Percentiles rank a stretch among this genome's conserved stretches.
phyloP scores from a whole-genome alignment of 2,888 invertebrate genomes.

The Drosophila crucigera region DNA sequence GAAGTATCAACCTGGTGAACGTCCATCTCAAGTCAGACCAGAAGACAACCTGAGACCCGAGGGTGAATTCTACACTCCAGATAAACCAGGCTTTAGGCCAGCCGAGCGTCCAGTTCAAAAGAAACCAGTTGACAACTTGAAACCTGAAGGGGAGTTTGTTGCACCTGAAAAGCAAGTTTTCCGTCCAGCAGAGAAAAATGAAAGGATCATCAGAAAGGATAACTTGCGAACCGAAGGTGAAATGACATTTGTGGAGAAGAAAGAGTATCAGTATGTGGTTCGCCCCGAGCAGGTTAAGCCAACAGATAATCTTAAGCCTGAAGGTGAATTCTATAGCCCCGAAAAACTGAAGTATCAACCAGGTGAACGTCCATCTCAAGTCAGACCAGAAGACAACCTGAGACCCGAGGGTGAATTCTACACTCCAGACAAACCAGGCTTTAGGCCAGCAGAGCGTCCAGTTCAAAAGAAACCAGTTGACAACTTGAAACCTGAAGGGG shows the following conservation, averaged over 20 bases:
- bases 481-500: conserved; percentile 37
- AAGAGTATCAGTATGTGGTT: neutral
- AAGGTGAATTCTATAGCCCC: neutral
- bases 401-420: neutral
- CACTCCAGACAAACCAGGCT: neutral
- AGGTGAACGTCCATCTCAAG: neutral
- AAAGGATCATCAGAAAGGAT: conserved; percentile 86
- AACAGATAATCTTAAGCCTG: neutral
- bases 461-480: conserved; percentile 38
- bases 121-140: neutral
- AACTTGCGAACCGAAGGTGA: conserved; percentile 87
- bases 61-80: neutral
- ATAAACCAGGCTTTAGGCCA: neutral
- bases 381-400: neutral
- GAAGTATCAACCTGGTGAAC: neutral
- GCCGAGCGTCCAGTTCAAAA: neutral
- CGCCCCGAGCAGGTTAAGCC: neutral
- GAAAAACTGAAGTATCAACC: neutral
- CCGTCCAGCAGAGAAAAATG: neutral
- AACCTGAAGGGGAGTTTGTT: neutral
- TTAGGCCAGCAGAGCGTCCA: conserved; percentile 20
- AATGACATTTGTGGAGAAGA: conserved; percentile 81
- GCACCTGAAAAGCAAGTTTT: neutral
- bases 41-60: neutral
- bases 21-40: neutral